These are phyloP conservation scores for Psettodes erumei DNA, from an alignment of 2,113 vertebrate genomes.

Conservation along the genomic window DNA sequence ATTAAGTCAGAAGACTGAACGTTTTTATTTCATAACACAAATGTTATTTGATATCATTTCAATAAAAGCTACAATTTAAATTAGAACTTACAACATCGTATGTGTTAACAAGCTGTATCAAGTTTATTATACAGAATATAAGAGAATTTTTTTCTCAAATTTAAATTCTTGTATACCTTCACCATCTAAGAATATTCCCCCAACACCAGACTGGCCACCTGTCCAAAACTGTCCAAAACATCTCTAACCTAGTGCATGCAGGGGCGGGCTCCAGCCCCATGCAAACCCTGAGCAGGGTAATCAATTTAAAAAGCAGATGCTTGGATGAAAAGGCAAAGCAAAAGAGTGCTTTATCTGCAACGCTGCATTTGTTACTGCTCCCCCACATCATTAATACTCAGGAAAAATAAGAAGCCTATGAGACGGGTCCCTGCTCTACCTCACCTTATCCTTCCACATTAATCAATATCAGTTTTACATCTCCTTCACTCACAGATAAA, in stretches of 20 bases:
- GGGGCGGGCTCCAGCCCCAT: slow-evolving; percentile 38
- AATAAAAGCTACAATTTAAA: too few species aligned
- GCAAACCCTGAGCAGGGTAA: slow-evolving; percentile 47
- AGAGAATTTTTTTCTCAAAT: background rate
- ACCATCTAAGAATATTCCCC: slow-evolving; percentile 26
- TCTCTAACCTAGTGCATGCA: slow-evolving; percentile 39
- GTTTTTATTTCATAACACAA: too few species aligned
- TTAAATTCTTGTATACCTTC: background rate
- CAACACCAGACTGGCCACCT: slow-evolving; percentile 11
- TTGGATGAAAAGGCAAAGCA: slow-evolving; percentile 43
- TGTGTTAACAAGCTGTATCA: too few species aligned
- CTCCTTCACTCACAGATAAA: slow-evolving; percentile 72
- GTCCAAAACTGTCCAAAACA: slow-evolving; percentile 17
- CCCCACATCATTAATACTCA: slow-evolving; percentile 55
- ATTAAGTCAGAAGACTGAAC: too few species aligned
- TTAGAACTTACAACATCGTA: too few species aligned
- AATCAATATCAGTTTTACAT: slow-evolving; percentile 78
- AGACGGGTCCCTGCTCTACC: slow-evolving; percentile 44
- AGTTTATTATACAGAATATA: too few species aligned
- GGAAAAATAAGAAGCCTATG: slow-evolving; percentile 34
- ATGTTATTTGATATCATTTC: too few species aligned
- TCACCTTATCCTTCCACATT: slow-evolving; percentile 44
- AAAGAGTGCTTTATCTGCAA: slow-evolving; percentile 46
- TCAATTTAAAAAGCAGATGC: slow-evolving; percentile 56
- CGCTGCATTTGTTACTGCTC: slow-evolving; percentile 44